Base-by-base conservation (phyloP, 1,140 invertebrate genomes). In the Papilio polyxenes region DNA sequence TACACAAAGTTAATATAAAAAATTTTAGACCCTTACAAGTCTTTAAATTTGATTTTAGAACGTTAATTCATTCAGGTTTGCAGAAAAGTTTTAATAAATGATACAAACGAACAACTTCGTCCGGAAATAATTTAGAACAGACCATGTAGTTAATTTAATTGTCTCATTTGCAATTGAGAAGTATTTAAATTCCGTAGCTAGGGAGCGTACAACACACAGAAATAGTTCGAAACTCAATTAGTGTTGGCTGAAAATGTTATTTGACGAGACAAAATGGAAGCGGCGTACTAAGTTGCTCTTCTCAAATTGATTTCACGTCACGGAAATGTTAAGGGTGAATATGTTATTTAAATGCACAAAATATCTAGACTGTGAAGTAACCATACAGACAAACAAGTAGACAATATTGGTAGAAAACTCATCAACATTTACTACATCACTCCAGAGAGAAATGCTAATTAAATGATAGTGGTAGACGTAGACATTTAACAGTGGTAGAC, bases 221-320 rank as follows among this genome's bases (percentile, higher is more conserved):
- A 72, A 72, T 72, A 72, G 65, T 72, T 72, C 6, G 31, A 10
- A 72, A 72, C 65, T 72, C 23, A 72, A 72, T 72, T 72, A 72
- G 23, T 72, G 65, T 72, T 72, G 13, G 23, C 31, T 37, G 65
- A 72, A 72, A 72, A 72, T 72, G 65, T 72, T 72, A 72, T 72
- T 72, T 72, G 65, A 72, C 31, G 65, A 72, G 31, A 72, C 31
- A 72, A 15, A 72, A 72, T 72, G 31, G 65, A 72, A 72, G 23
- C 31, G 62, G 10, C 3, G 13, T 40, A 37, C 31, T 37, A 7
- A 37, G 65, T 72, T 72, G 65, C 65, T 72, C 65, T 37, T 37
- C 31, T 37, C 65, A 72, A 72, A 72, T 72, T 72, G 65, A 72
- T 72, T 13, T 65, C 11, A 62, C 31, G 23, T 37, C 65, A 31